phyloP scores from a whole-genome alignment of 2,113 vertebrate species.

The Calyptommatus sinebrachiatus region DNA sequence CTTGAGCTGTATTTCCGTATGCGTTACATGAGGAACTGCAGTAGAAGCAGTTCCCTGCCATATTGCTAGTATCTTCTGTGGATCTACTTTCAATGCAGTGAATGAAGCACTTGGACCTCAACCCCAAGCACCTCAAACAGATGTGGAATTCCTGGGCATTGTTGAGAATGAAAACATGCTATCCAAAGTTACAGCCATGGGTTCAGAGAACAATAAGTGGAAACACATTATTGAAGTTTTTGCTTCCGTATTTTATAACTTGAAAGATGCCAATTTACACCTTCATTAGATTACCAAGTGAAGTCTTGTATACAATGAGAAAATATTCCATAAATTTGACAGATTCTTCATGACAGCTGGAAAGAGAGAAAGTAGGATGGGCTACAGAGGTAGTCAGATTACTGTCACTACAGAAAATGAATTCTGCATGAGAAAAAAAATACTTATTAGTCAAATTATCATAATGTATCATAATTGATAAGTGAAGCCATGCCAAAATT shows the following conservation, averaged over 20 bases:
- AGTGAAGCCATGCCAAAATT: background rate
- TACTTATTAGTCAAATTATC: background rate
- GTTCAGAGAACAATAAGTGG: no score
- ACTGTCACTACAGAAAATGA: background rate
- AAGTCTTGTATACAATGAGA: no score
- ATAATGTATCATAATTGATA: slow-evolving; percentile 22
- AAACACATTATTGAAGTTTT: background rate
- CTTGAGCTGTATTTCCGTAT: background rate
- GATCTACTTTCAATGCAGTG: no score
- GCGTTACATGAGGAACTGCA: background rate
- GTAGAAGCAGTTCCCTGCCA: no score
- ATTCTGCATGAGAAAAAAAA: slow-evolving; percentile 6
- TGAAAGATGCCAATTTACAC: no score
- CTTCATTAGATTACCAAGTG: no score
- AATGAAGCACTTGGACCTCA: no score
- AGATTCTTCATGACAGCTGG: background rate
- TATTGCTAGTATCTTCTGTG: no score
- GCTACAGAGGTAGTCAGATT: slow-evolving; percentile 30
- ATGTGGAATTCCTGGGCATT: no score
- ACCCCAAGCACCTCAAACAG: no score
- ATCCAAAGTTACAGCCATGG: no score
- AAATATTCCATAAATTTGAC: background rate
- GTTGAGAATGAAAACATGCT: no score
- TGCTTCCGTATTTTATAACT: background rate
- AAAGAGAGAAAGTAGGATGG: slow-evolving; percentile 5